Evolutionary conservation across 2,797 vertebrate genomes (phyloP).

Genomic region (Lithobates pipiens): DNA sequence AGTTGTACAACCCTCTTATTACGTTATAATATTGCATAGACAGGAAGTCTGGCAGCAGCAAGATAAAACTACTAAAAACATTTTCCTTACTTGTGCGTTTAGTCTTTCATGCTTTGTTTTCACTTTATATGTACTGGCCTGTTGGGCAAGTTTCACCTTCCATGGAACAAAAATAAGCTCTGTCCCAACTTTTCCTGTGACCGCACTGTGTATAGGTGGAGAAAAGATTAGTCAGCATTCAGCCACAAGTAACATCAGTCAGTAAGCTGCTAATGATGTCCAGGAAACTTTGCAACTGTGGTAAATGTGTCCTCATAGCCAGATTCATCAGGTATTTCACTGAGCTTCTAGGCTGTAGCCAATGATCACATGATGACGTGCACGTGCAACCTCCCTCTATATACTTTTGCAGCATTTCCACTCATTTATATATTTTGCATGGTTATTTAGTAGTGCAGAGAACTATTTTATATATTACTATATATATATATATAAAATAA

Average conservation of each 20-base stretch:
- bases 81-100: neutral
- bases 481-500: too few species aligned
- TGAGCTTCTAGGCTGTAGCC: neutral
- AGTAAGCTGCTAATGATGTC: neutral
- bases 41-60: conserved; percentile 36
- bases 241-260: neutral
- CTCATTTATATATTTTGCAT: too few species aligned
- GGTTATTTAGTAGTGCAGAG: too few species aligned
- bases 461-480: too few species aligned
- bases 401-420: too few species aligned
- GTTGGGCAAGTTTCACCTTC: conserved; percentile 28
- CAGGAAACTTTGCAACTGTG: neutral
- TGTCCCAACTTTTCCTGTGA: neutral
- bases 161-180: neutral
- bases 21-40: neutral
- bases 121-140: neutral
- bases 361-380: neutral
- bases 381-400: neutral
- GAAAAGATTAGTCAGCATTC: neutral
- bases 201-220: neutral
- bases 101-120: neutral
- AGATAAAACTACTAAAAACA: conserved; percentile 10
- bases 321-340: neutral
- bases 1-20: neutral
- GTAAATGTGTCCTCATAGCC: too few species aligned